Evolutionary conservation across 2,888 invertebrate genomes (phyloP), one percentile per base, ranked within the genome.

Genomic region (Conistra vaccinii): DNA sequence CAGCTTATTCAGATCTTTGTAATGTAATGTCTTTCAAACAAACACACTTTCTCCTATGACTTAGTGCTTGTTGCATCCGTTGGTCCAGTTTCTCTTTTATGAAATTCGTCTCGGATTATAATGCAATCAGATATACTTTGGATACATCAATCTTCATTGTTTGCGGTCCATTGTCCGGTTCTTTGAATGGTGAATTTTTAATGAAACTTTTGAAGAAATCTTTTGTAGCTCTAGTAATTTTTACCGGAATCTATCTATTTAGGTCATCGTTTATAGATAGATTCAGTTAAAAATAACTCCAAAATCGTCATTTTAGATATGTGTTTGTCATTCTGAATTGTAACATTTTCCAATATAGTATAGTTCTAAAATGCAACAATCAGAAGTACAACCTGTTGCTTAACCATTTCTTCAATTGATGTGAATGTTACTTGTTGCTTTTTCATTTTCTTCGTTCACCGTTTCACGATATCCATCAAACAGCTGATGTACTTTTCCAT

Each of bases 91-190:
- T 77, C 58, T 72, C 66, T 75, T 72, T 65, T 68, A 85, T 73
- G 60, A 74, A 81, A 81, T 81, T 85, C 35, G 85, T 83, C 60
- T 74, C 66, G 76, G 76, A 51, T 76, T 73, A 67, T 73, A 80
- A 78, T 76, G 62, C 68, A 81, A 85, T 84, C 80, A 75, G 70
- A 4, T 68, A 68, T 70, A 82, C 75, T 81, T 81, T 76, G 42
- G 58, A 71, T 35, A 55, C 75, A 80, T 81, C 77, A 80, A 81
- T 85, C 79, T 76, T 83, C 73, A 73, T 87, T 73, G 51, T 68
- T 69, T 57, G 62, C 53, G 62, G 65, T 63, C n/a, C 45, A 67
- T 67, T 70, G 61, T 77, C 23, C 20, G 14, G 2, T 70, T 61
- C 58, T 69, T 53, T 26, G 71, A 77, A 81, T 69, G 23, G 35